Conservation (phyloP, 2,888 invertebrate genomes). For the Thelaira solivaga region DNA sequence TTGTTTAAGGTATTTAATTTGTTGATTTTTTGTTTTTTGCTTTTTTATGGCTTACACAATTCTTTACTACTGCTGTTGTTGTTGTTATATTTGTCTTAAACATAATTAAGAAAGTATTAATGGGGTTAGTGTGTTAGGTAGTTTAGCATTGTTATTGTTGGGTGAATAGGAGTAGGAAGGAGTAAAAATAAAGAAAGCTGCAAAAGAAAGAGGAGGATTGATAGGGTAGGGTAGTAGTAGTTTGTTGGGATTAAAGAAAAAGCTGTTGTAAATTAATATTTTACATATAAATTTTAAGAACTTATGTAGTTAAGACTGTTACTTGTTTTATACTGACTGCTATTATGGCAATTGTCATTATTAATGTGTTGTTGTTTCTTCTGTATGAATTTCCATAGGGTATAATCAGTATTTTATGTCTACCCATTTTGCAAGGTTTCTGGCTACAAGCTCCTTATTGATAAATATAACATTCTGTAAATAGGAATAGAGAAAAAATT, state of each 20-base stretch:
- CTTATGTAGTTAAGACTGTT: conserved; percentile 47
- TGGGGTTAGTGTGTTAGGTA: no score
- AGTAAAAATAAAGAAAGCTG: no score
- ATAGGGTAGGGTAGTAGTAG: no score
- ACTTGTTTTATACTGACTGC: conserved; percentile 47
- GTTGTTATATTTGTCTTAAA: neutral
- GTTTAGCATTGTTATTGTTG: neutral
- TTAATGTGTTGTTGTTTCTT: conserved; percentile 47
- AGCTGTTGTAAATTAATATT: conserved; percentile 10
- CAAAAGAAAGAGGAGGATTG: no score
- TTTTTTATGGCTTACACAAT: conserved; percentile 58
- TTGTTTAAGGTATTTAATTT: conserved; percentile 9
- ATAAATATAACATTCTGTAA: conserved; percentile 88
- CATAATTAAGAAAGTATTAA: neutral
- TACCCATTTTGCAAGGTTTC: conserved; percentile 88
- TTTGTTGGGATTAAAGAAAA: conserved; percentile 1
- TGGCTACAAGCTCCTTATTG: conserved; percentile 90
- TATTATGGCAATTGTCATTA: conserved; percentile 48
- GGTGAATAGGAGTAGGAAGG: neutral
- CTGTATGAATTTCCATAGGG: conserved; percentile 39
- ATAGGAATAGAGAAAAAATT: conserved; percentile 57
- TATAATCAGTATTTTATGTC: conserved; percentile 74
- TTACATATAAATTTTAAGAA: conserved; percentile 49
- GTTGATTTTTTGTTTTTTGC: conserved; percentile 1
- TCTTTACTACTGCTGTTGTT: conserved; percentile 45